Evolutionary conservation across 1,140 invertebrate genomes (phyloP).

Genomic region (Amphibalanus amphitrite): DNA sequence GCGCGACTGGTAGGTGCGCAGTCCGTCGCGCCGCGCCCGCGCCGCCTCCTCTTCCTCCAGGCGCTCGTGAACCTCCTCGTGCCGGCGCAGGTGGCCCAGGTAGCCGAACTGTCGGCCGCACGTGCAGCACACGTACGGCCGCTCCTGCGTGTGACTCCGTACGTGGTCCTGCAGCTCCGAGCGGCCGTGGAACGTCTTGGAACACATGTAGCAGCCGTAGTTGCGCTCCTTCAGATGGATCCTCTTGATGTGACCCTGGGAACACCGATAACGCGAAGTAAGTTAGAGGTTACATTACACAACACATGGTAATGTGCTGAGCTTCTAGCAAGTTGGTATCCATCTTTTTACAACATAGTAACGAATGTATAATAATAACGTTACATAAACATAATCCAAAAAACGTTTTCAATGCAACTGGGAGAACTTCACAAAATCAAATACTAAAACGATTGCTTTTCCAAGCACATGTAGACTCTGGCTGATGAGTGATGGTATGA

Average conservation of each 20-base stretch:
- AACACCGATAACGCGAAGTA: not conserved
- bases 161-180: not conserved
- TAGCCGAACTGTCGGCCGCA: conserved; percentile 35
- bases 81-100: conserved; percentile 25
- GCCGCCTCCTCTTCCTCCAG: not conserved
- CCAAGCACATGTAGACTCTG: no score
- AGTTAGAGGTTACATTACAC: no score
- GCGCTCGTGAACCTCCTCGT: conserved; percentile 24
- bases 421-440: no score
- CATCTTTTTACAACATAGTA: no score
- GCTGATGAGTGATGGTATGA: no score
- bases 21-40: not conserved
- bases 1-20: not conserved
- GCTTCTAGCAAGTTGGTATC: no score
- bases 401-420: no score
- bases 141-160: conserved; percentile 31
- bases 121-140: conserved; percentile 32
- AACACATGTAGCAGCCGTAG: not conserved
- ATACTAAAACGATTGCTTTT: no score
- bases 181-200: not conserved
- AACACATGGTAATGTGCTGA: no score
- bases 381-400: no score
- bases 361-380: no score
- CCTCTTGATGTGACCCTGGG: not conserved
- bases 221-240: not conserved